Conservation (phyloP, 2,113 vertebrate genomes). For the Mungos mungo region DNA sequence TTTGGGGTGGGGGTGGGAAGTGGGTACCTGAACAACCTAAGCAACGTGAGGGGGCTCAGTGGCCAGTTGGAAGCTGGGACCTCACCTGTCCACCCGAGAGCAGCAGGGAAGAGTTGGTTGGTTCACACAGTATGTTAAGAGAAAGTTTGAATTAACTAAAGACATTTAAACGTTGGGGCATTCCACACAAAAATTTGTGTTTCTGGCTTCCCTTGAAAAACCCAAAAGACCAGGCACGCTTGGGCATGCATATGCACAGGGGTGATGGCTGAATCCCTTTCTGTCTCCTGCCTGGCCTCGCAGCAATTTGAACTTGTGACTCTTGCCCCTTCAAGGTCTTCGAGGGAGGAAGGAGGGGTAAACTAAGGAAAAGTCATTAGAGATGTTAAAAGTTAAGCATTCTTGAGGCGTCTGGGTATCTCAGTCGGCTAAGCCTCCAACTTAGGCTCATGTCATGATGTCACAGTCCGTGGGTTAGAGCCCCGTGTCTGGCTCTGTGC, state of each 20-base stretch:
- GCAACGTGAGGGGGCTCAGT: not conserved
- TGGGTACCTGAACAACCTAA: no score
- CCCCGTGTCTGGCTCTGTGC: no score
- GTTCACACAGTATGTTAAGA: not conserved
- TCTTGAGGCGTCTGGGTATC: not conserved
- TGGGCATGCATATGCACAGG: no score
- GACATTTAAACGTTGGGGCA: not conserved
- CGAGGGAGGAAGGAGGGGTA: not conserved
- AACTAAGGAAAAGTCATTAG: not conserved
- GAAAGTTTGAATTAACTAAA: not conserved
- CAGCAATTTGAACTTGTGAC: not conserved
- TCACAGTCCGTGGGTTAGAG: no score
- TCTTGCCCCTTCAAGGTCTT: not conserved
- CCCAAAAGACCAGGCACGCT: not conserved
- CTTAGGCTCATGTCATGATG: no score
- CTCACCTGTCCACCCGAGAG: not conserved
- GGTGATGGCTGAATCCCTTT: not conserved
- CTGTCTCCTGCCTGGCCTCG: rapidly evolving
- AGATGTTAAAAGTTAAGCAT: not conserved
- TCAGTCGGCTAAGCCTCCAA: no score
- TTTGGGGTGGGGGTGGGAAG: no score
- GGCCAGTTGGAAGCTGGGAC: no score
- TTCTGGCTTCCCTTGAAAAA: not conserved
- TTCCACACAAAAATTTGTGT: not conserved
- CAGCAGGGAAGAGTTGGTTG: not conserved